These are phyloP conservation scores for Yponomeuta malinellus DNA, from an alignment of 2,888 invertebrate genomes.

Conservation along the genomic window DNA sequence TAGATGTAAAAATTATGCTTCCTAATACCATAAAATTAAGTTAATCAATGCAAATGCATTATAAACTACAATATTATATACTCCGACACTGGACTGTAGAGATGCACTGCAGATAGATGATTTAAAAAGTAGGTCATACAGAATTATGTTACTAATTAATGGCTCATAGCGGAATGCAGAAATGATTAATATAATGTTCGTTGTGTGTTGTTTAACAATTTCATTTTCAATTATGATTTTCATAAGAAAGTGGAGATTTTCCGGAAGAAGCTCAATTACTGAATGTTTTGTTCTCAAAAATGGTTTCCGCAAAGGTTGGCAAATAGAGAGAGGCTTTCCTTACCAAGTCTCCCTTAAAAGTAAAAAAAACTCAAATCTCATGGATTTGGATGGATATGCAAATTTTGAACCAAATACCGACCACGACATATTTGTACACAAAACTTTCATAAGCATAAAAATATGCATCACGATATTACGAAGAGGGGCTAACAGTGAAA, in stretches of 20 bases:
- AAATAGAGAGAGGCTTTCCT: no score
- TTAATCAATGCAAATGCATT: not conserved
- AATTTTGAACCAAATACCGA: not conserved
- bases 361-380: no score
- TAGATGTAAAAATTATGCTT: not conserved
- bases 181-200: not conserved
- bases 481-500: not conserved
- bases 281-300: not conserved
- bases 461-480: not conserved
- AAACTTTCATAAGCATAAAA: not conserved
- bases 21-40: not conserved
- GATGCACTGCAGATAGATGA: slow-evolving; percentile 58
- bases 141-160: slow-evolving; percentile 58
- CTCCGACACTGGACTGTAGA: slow-evolving; percentile 66
- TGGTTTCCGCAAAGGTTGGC: not conserved
- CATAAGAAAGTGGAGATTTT: not conserved
- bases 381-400: not conserved
- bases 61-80: slow-evolving; percentile 40
- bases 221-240: not conserved
- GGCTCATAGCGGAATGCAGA: slow-evolving; percentile 26
- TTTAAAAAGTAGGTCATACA: slow-evolving; percentile 64
- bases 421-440: not conserved
- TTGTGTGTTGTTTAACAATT: not conserved
- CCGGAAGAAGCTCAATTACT: not conserved
- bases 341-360: no score